Evolutionary conservation across 2,888 invertebrate genomes (phyloP).

Genomic region (Uropetala carovei): DNA sequence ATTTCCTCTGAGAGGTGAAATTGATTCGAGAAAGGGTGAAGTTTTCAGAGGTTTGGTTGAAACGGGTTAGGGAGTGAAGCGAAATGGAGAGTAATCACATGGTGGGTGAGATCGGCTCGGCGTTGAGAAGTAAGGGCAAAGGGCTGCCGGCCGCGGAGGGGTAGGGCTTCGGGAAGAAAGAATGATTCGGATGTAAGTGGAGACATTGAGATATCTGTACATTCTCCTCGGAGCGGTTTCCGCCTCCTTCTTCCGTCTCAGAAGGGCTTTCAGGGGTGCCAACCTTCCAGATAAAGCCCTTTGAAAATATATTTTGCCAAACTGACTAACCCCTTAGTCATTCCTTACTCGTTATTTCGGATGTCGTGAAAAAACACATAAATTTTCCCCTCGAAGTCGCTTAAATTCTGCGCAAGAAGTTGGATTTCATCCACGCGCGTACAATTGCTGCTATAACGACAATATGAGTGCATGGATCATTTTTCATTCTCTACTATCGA

Average conservation of each 20-base stretch:
- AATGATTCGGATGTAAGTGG: neutral
- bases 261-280: neutral
- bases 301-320: neutral
- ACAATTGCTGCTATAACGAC: too few relatives aligned
- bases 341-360: neutral
- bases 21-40: constrained; percentile 39
- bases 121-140: constrained; percentile 49
- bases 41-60: constrained; percentile 40
- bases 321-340: neutral
- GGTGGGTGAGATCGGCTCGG: constrained; percentile 44
- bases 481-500: too few relatives aligned
- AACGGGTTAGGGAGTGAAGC: constrained; percentile 17
- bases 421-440: too few relatives aligned
- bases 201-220: constrained; percentile 62
- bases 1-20: constrained; percentile 46
- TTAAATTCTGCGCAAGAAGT: too few relatives aligned
- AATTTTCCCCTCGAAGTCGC: too few relatives aligned
- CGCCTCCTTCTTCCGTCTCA: constrained; percentile 8
- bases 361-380: neutral
- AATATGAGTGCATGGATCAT: too few relatives aligned
- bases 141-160: neutral
- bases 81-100: constrained; percentile 57
- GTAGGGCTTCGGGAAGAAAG: constrained; percentile 41
- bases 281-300: constrained; percentile 13
- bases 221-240: constrained; percentile 44